Percentiles rank a stretch among this genome's conserved stretches.
Evolutionary conservation across 2,888 invertebrate genomes (phyloP).

Genomic region (Megaustenia siamemsis): DNA sequence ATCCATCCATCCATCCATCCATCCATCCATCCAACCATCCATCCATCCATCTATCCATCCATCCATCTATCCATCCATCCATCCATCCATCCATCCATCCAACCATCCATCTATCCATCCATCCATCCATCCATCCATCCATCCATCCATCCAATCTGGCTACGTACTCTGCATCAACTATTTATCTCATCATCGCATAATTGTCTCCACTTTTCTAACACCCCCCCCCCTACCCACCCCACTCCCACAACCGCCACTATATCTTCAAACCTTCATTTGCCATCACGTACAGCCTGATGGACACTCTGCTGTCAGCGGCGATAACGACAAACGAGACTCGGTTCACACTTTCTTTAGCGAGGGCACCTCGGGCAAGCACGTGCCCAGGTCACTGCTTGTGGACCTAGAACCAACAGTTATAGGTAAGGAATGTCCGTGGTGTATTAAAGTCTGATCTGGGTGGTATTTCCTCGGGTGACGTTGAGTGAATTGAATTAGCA

Average conservation of each 20-base stretch:
- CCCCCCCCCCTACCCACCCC: not conserved
- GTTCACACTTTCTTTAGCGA: constrained; percentile 50
- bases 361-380: constrained; percentile 33
- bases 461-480: too few relatives aligned
- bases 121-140: too few relatives aligned
- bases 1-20: constrained; percentile 5
- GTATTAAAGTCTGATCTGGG: too few relatives aligned
- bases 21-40: not conserved
- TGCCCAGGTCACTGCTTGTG: constrained; percentile 37
- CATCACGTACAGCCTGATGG: not conserved
- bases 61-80: not conserved
- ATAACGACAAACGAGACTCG: constrained; percentile 19
- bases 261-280: not conserved
- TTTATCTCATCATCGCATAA: not conserved
- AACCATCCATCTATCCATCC: not conserved
- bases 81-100: not conserved
- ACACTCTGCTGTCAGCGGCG: not conserved
- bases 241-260: not conserved
- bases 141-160: too few relatives aligned
- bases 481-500: too few relatives aligned
- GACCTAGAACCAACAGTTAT: constrained; percentile 48
- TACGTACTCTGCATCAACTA: too few relatives aligned
- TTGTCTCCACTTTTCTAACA: too few relatives aligned
- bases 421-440: constrained; percentile 19
- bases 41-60: not conserved